Evolutionary conservation across 2,888 invertebrate species (phyloP).

Genomic region (Pilophorus perplexus): DNA sequence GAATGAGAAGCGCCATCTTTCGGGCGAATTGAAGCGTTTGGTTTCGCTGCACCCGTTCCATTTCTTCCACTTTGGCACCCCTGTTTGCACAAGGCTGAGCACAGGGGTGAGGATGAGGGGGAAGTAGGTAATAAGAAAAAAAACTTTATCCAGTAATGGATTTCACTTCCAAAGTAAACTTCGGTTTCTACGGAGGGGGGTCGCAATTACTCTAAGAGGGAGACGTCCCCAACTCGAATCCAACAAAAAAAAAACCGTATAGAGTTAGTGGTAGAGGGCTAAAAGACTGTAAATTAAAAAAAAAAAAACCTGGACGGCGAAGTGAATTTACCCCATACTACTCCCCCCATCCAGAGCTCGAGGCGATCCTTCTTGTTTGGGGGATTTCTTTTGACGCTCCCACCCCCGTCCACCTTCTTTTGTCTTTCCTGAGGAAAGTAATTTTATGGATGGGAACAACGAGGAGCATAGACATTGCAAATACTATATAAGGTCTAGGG

Average conservation of each 20-base stretch:
- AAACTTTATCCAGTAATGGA: constrained; percentile 21
- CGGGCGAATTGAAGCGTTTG: neutral
- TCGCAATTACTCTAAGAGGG: constrained; percentile 21
- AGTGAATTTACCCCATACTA: no score
- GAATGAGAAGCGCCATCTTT: no score
- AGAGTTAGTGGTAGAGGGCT: no score
- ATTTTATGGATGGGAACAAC: neutral
- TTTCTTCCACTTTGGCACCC: neutral
- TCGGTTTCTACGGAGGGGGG: neutral
- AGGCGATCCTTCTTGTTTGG: neutral
- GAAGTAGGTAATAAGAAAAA: constrained; percentile 4
- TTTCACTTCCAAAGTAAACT: constrained; percentile 28
- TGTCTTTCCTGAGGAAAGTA: neutral
- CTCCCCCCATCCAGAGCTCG: no score
- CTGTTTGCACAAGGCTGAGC: no score
- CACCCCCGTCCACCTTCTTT: neutral
- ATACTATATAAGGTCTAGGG: no score
- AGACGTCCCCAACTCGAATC: no score
- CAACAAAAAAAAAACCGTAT: no score
- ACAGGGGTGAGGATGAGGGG: no score
- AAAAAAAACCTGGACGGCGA: no score
- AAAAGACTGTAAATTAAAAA: no score
- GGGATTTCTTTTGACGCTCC: neutral
- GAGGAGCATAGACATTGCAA: no score
- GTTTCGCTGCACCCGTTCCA: neutral